Evolutionary conservation across 2,888 invertebrate species (phyloP), one percentile per base, ranked within the genome.

Genomic region (Eubasilissa splendida): DNA sequence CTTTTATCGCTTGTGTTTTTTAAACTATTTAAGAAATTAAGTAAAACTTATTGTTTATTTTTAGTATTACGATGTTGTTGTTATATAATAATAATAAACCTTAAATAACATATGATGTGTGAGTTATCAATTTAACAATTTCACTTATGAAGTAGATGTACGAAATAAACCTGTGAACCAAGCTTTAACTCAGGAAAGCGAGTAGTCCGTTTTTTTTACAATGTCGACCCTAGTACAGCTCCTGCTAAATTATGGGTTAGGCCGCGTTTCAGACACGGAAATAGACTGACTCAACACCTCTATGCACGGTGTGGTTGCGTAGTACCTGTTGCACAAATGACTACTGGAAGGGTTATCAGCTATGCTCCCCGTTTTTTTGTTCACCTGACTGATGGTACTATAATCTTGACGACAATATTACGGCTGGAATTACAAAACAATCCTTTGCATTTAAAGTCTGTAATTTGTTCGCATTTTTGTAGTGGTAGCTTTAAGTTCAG

Each of bases 241-340:
- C 70, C 70, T 63, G 78, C 75, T 70, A 81, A 81, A 81, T 81
- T 81, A 78, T 78, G 70, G 58, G 78, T 81, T 70, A 50, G 52
- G 74, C 33, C 50, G 54, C 22, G n/a, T n/a, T 60, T 33, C 76
- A 33, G 68, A 76, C 58, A 77, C 77, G 74, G 78, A 70, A 81
- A 56, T 74, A 42, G 75, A 68, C 60, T 42, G 52, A 42, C 78
- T 78, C 77, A 68, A 78, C 78, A 81, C 80, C 77, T 81, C 12
- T 10, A n/a, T 22, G n/a, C 53, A 12, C 71, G 58, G 58, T 9
- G 31, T 10, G 31, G 31, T 50, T 54, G 42, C 11, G 11, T 59
- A 53, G 60, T 31, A 71, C 78, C 60, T 70, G 68, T 71, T 79
- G 73, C 59, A 53, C 53, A 63, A 50, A 42, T 42, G 50, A 42